These are phyloP conservation scores for Leucania comma DNA, from an alignment of 2,888 invertebrate genomes.

Conservation along the genomic window DNA sequence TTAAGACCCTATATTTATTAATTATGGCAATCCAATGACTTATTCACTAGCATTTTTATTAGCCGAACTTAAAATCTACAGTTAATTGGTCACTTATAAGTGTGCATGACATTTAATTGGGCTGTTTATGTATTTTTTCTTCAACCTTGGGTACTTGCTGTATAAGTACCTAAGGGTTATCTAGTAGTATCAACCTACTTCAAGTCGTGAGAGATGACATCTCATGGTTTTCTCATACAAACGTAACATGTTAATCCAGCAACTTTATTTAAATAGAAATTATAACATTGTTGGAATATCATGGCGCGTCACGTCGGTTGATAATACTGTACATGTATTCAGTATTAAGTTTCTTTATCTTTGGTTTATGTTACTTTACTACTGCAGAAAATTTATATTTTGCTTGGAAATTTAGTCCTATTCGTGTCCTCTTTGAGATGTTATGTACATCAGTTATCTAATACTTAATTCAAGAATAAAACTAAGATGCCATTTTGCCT, in stretches of 20 bases:
- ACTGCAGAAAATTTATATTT: slow-evolving; percentile 8
- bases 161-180: not conserved
- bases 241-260: slow-evolving; percentile 26
- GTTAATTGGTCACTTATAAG: no score
- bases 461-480: not conserved
- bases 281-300: slow-evolving; percentile 24
- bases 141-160: not conserved
- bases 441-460: not conserved
- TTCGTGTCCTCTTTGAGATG: not conserved
- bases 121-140: not conserved
- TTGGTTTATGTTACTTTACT: slow-evolving; percentile 19
- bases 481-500: not conserved
- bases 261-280: slow-evolving; percentile 37
- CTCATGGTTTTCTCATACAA: slow-evolving; percentile 21
- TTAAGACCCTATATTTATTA: no score
- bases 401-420: not conserved
- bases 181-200: slow-evolving; percentile 1
- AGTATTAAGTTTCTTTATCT: slow-evolving; percentile 40
- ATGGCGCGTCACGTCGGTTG: slow-evolving; percentile 12
- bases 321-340: slow-evolving; percentile 34
- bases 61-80: no score
- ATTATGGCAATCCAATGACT: no score
- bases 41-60: no score
- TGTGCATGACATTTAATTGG: no score
- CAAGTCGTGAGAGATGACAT: slow-evolving; percentile 27